phyloP scores from a whole-genome alignment of 1,140 invertebrate species.

The Chelonus insularis region DNA sequence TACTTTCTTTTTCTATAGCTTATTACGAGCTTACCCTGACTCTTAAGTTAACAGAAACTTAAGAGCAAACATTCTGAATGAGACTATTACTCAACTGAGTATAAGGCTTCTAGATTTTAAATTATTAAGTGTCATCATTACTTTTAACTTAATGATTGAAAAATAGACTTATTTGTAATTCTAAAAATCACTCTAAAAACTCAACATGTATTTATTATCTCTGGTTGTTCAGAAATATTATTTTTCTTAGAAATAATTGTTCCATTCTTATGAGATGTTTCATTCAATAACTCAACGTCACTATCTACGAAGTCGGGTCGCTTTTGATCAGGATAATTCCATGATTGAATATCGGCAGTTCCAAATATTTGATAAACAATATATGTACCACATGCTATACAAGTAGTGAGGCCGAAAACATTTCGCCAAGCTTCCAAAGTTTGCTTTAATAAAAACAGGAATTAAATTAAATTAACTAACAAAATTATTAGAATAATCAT shows the following conservation, averaged over 20 bases:
- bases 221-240: conserved; percentile 19
- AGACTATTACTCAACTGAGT: too few relatives aligned
- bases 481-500: background rate
- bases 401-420: conserved; percentile 71
- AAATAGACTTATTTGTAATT: too few relatives aligned
- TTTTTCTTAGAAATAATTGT: conserved; percentile 36
- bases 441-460: conserved; percentile 56
- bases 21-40: too few relatives aligned
- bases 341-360: conserved; percentile 66
- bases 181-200: too few relatives aligned
- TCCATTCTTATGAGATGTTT: conserved; percentile 41
- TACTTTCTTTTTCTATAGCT: too few relatives aligned
- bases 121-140: too few relatives aligned
- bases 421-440: conserved; percentile 70
- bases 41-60: too few relatives aligned
- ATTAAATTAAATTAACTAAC: background rate
- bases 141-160: too few relatives aligned
- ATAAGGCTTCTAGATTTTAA: too few relatives aligned
- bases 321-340: conserved; percentile 64
- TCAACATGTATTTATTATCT: background rate
- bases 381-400: conserved; percentile 69
- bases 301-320: conserved; percentile 46
- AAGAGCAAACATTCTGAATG: too few relatives aligned
- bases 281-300: conserved; percentile 52
- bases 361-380: conserved; percentile 71